Base-by-base conservation (phyloP, 1,140 invertebrate genomes). In the Eufriesea mexicana region DNA sequence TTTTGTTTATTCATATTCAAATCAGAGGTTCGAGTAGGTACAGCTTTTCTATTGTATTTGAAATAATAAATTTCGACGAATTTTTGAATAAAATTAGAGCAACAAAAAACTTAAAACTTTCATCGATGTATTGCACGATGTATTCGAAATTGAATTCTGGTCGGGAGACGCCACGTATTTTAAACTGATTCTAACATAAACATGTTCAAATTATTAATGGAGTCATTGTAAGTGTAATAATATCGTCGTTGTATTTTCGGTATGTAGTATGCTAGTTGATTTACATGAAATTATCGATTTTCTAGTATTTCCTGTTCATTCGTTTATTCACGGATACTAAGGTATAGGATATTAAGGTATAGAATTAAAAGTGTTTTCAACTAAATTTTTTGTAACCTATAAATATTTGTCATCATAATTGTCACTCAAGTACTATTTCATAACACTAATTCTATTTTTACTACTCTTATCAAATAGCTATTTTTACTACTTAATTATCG, bases 121-220 rank as follows among this genome's bases (percentile, higher is more conserved):
- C 7, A 20, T 47, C 51, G 20, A 35, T 28, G 20, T 23, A 23
- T 64, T 54, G 55, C 25, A 18, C 12, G 18, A 47, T 49, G 7
- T 9, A 14, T 51, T 79, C 61, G 62, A 75, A 66, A 74, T 59
- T 28, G 73, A 82, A 59, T 67, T 82, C 72, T 68, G 20, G 73
- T 82, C 72, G 79, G 62, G 73, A 82, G 79, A 82, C 72, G 73
- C 61, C 35, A 45, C 73, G 72, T 80, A 18, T 79, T 80, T 54
- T 49, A 20, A 66, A 64, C 55, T 5, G 25, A 47, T 59, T 28
- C 45, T 25, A 35, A 47, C 23, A 2, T 66, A 51, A 23, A 42
- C 6, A 20, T 73, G 35, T 54, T 74, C n/a, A 70, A 51, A 16
- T 80, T 20, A 2, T 18, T n/a, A 54, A 23, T 51, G 18, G 18